Evolutionary conservation across 1,140 invertebrate species (phyloP).

Genomic region (Oppia nitens): DNA sequence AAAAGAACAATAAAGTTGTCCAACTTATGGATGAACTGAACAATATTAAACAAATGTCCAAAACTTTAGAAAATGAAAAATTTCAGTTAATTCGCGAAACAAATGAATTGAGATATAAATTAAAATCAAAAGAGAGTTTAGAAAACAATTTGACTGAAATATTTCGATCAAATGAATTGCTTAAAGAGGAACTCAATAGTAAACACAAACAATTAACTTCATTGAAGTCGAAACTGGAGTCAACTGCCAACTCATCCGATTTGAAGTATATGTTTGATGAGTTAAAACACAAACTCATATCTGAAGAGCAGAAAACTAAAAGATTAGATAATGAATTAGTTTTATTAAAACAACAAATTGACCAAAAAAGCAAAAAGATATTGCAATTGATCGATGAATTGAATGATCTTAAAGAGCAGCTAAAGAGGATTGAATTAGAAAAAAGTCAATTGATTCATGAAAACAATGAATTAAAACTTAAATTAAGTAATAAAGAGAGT

Average conservation of each 20-base stretch:
- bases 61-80: neutral
- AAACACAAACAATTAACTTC: constrained; percentile 12
- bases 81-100: neutral
- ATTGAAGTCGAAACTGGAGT: constrained; percentile 11
- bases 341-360: constrained; percentile 2
- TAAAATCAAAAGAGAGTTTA: neutral
- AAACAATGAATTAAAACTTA: neutral
- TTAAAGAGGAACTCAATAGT: constrained; percentile 12
- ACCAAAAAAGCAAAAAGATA: constrained; percentile 1
- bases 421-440: constrained; percentile 4
- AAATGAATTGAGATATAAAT: neutral
- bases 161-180: neutral
- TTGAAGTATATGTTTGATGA: constrained; percentile 1
- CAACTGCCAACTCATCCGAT: constrained; percentile 1
- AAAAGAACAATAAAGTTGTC: neutral
- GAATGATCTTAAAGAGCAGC: neutral
- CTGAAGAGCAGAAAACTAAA: constrained; percentile 1
- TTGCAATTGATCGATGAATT: constrained; percentile 6
- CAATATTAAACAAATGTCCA: neutral
- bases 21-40: neutral
- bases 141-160: neutral
- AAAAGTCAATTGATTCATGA: neutral
- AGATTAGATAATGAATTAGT: neutral
- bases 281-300: neutral
- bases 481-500: neutral